phyloP scores from a whole-genome alignment of 2,113 vertebrate species.

The Acinonyx jubatus region DNA sequence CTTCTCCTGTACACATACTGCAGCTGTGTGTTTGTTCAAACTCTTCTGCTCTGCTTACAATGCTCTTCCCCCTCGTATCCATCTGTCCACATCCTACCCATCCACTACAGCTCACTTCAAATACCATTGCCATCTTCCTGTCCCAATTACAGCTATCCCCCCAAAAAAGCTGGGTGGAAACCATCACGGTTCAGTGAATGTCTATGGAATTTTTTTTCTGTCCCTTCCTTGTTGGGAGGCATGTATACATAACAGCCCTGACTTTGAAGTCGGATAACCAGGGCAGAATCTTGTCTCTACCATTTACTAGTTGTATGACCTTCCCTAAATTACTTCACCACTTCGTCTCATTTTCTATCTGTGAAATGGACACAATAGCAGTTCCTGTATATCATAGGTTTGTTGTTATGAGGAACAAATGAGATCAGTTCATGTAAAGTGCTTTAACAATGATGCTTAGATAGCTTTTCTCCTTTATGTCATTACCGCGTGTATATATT shows the following conservation, averaged over 20 bases:
- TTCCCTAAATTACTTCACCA: background rate
- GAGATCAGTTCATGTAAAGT: background rate
- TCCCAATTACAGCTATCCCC: background rate
- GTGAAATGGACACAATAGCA: background rate
- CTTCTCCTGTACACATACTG: background rate
- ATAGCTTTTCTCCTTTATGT: background rate
- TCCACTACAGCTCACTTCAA: background rate
- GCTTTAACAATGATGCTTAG: background rate
- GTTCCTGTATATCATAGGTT: background rate
- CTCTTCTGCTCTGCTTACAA: background rate
- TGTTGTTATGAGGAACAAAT: background rate
- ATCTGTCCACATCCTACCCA: background rate
- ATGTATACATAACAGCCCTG: background rate
- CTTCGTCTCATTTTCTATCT: background rate
- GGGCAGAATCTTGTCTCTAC: background rate
- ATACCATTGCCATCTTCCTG: background rate
- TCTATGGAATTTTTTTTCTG: background rate
- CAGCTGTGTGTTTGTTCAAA: background rate
- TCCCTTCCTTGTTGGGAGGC: background rate
- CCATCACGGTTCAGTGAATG: background rate
- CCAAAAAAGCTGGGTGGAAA: background rate
- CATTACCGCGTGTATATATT: background rate
- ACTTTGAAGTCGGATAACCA: background rate
- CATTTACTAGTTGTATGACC: background rate
- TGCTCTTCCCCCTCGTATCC: background rate